A percentile compares a stretch with the other conserved stretches of the same genome.
phyloP scores from a whole-genome alignment of 2,113 vertebrate species.

The Meles meles region DNA sequence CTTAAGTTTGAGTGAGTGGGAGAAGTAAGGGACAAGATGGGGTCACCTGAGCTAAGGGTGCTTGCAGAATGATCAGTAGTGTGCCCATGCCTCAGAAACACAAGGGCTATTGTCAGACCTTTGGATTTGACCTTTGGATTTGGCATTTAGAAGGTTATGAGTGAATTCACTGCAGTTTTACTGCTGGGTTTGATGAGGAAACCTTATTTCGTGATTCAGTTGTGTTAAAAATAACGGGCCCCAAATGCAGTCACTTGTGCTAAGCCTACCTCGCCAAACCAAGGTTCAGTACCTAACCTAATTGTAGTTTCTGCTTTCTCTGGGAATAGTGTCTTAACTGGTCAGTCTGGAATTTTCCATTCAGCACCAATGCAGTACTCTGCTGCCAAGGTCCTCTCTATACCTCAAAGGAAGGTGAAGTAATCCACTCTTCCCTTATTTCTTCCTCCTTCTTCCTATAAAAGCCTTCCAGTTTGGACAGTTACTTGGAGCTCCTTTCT shows the following conservation, averaged over 20 bases:
- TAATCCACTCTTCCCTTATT: neutral
- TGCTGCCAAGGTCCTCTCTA: neutral
- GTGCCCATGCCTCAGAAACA: neutral
- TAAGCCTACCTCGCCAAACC: neutral
- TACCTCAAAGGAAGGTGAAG: neutral
- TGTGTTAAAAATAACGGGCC: neutral
- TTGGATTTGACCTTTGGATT: fast-evolving
- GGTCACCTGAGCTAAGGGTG: neutral
- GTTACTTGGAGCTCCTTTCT: neutral
- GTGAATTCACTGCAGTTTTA: neutral
- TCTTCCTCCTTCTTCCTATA: neutral
- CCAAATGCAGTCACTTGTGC: neutral
- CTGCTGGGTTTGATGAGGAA: neutral
- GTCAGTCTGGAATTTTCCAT: neutral
- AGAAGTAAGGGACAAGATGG: neutral
- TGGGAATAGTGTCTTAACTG: neutral
- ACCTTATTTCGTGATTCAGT: neutral
- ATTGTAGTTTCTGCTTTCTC: neutral
- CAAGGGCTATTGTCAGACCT: neutral
- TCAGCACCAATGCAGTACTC: neutral
- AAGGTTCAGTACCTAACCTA: neutral
- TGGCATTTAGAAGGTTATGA: neutral
- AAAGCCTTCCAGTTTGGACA: neutral
- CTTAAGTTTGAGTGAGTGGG: neutral
- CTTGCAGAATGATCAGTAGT: neutral